Evolutionary conservation across 2,797 vertebrate genomes (phyloP).

Genomic region (Falco columbarius): DNA sequence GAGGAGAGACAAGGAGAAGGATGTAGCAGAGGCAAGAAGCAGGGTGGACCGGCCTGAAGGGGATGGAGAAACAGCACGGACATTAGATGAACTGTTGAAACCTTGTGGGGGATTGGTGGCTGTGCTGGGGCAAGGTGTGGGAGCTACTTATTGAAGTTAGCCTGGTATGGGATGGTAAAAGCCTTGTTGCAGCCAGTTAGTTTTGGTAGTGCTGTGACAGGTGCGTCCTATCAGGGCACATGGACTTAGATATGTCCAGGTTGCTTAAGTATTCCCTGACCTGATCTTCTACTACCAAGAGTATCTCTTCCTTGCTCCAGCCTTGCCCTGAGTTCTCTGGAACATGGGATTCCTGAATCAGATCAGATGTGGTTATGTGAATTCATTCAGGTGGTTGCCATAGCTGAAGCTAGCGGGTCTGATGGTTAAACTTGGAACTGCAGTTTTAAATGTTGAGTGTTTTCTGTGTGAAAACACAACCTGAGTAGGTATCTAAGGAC

Average conservation of each 20-base stretch:
- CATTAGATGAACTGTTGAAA: no score
- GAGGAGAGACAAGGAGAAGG: no score
- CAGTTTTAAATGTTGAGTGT: neutral
- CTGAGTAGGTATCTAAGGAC: neutral
- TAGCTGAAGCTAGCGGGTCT: neutral
- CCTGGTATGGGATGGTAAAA: no score
- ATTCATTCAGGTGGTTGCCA: neutral
- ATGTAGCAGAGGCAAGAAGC: no score
- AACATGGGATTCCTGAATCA: neutral
- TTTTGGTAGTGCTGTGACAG: no score
- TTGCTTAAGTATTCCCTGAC: neutral
- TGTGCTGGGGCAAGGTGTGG: no score
- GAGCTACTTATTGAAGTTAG: no score
- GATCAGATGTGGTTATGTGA: neutral
- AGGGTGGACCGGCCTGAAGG: no score
- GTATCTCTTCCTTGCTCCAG: neutral
- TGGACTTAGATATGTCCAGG: neutral
- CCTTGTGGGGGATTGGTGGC: no score
- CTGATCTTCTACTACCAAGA: neutral
- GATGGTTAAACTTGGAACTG: neutral
- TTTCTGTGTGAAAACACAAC: neutral
- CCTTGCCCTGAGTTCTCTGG: neutral
- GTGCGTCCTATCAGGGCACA: neutral
- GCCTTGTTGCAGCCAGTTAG: no score
- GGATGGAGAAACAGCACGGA: no score